Evolutionary conservation across 53 echinoderm and acorn worm genomes (phyloP), one percentile per base, ranked within the genome.

Genomic region (Crossaster papposus): DNA sequence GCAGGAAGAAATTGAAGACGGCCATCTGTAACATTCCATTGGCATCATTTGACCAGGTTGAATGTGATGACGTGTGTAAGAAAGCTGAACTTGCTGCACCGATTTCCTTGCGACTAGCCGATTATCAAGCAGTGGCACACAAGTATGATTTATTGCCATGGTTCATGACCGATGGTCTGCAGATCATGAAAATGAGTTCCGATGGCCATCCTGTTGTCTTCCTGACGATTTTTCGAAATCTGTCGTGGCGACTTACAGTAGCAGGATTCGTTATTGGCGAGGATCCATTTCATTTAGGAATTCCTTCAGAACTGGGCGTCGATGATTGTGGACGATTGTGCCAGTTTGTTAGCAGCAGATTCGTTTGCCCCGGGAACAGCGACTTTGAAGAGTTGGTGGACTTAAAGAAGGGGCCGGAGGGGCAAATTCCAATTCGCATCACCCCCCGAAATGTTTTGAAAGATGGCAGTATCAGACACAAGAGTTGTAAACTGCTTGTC

Each of bases 121-220:
- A 38, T 38, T 38, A 38, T 38, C 38, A 2, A 38, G 38, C 38
- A 38, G 38, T 4, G 38, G 38, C 38, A n/a, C n/a, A n/a, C 30
- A 80, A 51, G 33, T 34, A 31, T 20, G 62, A 30, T 18, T 54
- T 81, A 0, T 54, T 81, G 12, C 53, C 81, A 32, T 81, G 81
- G 81, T 81, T 62, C 20, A 54, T 30, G 0, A 34, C 32, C 2
- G 81, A 81, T 81, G 62, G 15, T 28, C 34, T 81, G n/a, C 30
- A 81, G 81, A 81, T 81, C 62, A 81, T 81, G 81, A 81, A 63
- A 54, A 81, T 33, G 36, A 54, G 81, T 30, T 63, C 64, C 14
- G 29, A 1, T 71, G 71, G 71, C 29, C 71, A 71, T 71, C 71
- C 71, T 24, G 71, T 9, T 2, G 71, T 3, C 13, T 9, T 71